Evolutionary conservation across 2,797 vertebrate genomes (phyloP).

Genomic region (Sebastes trivittatus): DNA sequence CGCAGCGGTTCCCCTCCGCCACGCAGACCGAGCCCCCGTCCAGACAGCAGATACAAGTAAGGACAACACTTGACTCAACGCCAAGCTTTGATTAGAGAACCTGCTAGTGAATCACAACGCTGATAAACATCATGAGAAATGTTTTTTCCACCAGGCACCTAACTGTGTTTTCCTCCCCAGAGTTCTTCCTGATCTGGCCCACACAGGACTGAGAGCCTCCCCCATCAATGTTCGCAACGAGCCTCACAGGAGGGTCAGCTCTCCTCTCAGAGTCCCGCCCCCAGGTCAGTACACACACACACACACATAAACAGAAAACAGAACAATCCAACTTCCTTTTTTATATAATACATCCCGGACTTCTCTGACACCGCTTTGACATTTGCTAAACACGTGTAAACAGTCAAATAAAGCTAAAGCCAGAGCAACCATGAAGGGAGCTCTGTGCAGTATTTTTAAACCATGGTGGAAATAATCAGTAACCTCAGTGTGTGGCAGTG

Average conservation of each 20-base stretch:
- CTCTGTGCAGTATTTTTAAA: background rate
- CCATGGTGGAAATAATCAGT: background rate
- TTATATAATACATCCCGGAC: background rate
- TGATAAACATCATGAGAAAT: background rate
- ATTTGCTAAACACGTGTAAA: constrained; percentile 4
- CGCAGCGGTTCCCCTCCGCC: constrained; percentile 70
- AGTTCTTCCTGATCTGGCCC: constrained; percentile 79
- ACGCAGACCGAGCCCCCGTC: constrained; percentile 59
- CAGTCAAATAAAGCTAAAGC: background rate
- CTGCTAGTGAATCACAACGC: background rate
- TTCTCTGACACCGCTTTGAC: constrained; percentile 13
- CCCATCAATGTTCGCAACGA: constrained; percentile 72
- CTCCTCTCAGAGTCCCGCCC: constrained; percentile 73
- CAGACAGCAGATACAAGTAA: constrained; percentile 82
- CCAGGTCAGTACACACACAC: constrained; percentile 68
- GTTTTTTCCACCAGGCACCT: background rate
- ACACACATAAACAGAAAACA: background rate
- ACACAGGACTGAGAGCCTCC: constrained; percentile 50
- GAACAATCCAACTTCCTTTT: background rate
- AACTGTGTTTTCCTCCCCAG: background rate
- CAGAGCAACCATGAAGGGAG: background rate
- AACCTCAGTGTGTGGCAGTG: no score
- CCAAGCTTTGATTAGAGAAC: background rate
- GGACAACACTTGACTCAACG: background rate
- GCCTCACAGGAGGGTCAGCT: constrained; percentile 67